Base-by-base conservation (phyloP, 2,113 vertebrate species). In the Fulica atra region DNA sequence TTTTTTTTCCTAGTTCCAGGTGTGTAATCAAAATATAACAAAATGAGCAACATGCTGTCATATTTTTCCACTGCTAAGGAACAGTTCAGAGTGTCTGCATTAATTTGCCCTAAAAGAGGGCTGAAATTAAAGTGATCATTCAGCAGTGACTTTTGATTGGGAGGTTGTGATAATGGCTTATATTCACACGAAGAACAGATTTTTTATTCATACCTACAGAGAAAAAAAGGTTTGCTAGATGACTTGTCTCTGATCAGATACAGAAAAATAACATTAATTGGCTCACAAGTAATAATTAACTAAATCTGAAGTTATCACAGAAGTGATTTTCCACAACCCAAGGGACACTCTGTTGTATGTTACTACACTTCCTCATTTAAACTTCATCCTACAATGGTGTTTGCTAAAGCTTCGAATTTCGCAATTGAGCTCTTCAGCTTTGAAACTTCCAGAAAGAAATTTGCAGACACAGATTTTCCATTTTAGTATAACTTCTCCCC, bases 201-300 rank as follows among this genome's bases (percentile, higher is more conserved):
- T 90, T 92, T 97, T 96, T 92, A 5, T n/a, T 88, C 82, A 81
- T 21, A 81, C 36, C n/a, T 95, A 86, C 31, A 71, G 87, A 90
- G 77, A 54, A 82, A 68, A 82, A 65, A 28, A 48, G 1, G 80
- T 79, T 78, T 95, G 23, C 61, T 72, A 64, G 65, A 69, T 65
- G n/a, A 91, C 29, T 90, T 48, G 10, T 81, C 69, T 82, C 76
- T 79, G 92, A 92, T 50, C 69, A 91, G 94, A 96, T 86, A 74
- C 16, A 72, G 81, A 88, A 97, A 94, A 95, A 77, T 26, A 92
- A 95, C 36, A 44, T 2, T 68, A 54, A 91, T 42, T 23, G 71
- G 53, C 26, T 95, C 78, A 50, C 48, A 92, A 89, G n/a, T 81
- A 96, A 86, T 65, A 93, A 85, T 25, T 50, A 88, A 93, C 71